These are phyloP conservation scores for Linurgus olivaceus DNA, from an alignment of 2,797 vertebrate genomes.

Conservation along the genomic window DNA sequence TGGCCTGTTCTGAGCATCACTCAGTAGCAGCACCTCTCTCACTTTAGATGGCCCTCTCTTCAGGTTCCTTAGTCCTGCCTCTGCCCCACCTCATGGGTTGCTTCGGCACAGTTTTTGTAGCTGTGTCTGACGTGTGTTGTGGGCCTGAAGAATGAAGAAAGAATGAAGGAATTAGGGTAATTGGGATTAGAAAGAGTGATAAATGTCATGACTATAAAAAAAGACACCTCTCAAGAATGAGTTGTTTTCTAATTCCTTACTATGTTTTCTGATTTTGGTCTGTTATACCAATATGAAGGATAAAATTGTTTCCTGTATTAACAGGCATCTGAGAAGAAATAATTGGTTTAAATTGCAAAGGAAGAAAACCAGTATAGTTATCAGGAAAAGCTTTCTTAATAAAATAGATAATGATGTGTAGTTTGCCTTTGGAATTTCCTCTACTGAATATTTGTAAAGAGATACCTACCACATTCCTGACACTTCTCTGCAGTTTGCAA, in stretches of 20 bases:
- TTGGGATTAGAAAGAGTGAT: not conserved
- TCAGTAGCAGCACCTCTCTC: not conserved
- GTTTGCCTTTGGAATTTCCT: not conserved
- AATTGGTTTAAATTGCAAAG: not conserved
- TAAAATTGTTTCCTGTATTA: not conserved
- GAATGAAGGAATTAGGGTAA: not conserved
- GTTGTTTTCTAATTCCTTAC: not conserved
- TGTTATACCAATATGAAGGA: not conserved
- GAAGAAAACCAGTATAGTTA: not conserved
- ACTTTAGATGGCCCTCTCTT: not conserved
- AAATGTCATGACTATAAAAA: not conserved
- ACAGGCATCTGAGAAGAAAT: not conserved
- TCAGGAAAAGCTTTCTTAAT: not conserved
- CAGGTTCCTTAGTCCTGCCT: not conserved
- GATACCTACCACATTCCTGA: not conserved
- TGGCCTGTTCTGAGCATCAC: not conserved
- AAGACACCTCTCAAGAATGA: not conserved
- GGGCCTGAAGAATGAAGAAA: not conserved
- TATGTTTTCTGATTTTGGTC: not conserved
- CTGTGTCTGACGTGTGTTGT: not conserved
- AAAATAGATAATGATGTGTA: not conserved
- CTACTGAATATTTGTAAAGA: not conserved
- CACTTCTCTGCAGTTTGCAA: not conserved
- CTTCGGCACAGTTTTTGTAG: not conserved
- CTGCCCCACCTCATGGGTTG: not conserved